Percentiles rank a stretch among this genome's conserved stretches.
These are phyloP conservation scores for Hyles vespertilio DNA, from an alignment of 1,140 invertebrate genomes.

Conservation along the genomic window DNA sequence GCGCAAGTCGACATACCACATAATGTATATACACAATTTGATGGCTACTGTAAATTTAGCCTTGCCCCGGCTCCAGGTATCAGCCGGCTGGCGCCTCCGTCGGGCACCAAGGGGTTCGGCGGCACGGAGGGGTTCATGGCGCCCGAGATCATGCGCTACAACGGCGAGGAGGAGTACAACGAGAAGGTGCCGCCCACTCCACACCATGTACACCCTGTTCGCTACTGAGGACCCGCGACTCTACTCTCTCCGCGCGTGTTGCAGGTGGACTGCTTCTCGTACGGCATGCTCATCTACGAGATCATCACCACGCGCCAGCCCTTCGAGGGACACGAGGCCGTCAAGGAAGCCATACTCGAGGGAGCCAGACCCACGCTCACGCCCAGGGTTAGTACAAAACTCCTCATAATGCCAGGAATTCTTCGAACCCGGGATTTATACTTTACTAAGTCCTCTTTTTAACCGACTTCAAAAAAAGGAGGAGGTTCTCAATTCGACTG, in stretches of 20 bases:
- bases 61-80: conserved; percentile 77
- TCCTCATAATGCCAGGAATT: not conserved
- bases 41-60: too few species aligned
- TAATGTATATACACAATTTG: too few species aligned
- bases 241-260: conserved; percentile 12
- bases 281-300: conserved; percentile 99
- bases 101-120: conserved; percentile 97
- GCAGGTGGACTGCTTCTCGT: conserved; percentile 97
- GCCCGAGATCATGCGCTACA: conserved; percentile 98
- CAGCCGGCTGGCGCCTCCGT: conserved; percentile 90
- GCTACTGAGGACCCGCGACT: too few species aligned
- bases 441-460: too few species aligned
- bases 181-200: conserved; percentile 85
- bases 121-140: conserved; percentile 99
- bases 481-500: too few species aligned
- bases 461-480: too few species aligned
- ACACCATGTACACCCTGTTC: too few species aligned
- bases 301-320: conserved; percentile 94
- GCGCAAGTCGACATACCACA: too few species aligned
- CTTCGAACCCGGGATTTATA: not conserved
- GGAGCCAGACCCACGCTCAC: conserved; percentile 93
- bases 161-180: conserved; percentile 99
- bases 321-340: conserved; percentile 95
- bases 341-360: conserved; percentile 97
- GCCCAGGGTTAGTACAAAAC: conserved; percentile 78